Evolutionary conservation across 1,140 invertebrate species (phyloP).

Genomic region (Chlorops oryzae): DNA sequence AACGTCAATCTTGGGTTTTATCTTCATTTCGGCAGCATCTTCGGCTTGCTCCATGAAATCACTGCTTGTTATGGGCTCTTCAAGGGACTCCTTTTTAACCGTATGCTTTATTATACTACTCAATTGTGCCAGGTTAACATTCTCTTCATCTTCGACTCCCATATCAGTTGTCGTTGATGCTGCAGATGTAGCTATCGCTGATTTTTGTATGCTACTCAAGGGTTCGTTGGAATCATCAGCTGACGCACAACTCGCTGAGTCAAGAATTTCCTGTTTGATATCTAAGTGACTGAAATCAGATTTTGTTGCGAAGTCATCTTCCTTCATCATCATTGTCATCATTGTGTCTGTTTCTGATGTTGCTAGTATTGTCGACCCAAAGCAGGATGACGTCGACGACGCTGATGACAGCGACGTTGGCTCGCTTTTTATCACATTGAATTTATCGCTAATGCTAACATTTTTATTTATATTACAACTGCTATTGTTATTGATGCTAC

Average conservation of each 20-base stretch:
- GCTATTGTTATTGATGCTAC: conserved; percentile 35
- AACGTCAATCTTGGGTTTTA: conserved; percentile 6
- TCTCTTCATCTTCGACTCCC: conserved; percentile 38
- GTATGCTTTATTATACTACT: conserved; percentile 41
- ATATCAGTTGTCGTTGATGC: conserved; percentile 11
- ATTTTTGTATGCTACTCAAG: conserved; percentile 36
- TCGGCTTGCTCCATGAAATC: conserved; percentile 10
- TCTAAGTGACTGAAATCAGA: conserved; percentile 15
- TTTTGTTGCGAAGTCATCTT: not conserved
- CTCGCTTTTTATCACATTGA: conserved; percentile 42
- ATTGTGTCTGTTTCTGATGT: not conserved
- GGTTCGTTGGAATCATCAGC: conserved; percentile 44
- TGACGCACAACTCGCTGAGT: conserved; percentile 15
- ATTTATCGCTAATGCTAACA: conserved; percentile 44
- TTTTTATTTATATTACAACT: conserved; percentile 45
- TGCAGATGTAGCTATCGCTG: conserved; percentile 8
- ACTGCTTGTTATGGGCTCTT: no score
- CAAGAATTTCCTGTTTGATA: conserved; percentile 45
- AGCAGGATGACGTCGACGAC: no score
- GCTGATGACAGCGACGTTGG: not conserved
- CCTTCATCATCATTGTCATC: no score
- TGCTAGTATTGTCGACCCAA: not conserved
- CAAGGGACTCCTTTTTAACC: conserved; percentile 15
- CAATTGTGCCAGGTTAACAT: conserved; percentile 43
- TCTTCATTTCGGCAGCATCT: not conserved